Percentiles rank a stretch among this genome's conserved stretches.
phyloP scores from a whole-genome alignment of 2,797 vertebrate species.

The Hemibagrus guttatus region DNA sequence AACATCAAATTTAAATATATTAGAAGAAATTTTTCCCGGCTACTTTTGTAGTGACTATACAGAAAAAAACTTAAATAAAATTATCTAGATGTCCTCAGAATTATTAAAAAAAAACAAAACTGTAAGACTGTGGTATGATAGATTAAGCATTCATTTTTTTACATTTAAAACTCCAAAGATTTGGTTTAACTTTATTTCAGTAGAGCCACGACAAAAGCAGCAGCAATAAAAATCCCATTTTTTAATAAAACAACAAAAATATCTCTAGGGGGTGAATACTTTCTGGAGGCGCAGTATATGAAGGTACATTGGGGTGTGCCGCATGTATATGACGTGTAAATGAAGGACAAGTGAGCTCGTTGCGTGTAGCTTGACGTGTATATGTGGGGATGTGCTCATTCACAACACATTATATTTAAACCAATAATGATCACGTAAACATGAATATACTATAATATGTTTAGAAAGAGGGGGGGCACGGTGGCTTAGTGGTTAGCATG shows the following conservation, averaged over 20 bases:
- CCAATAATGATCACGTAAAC: too few species aligned
- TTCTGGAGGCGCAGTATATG: background rate
- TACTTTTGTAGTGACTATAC: background rate
- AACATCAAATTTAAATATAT: background rate
- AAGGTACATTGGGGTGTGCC: background rate
- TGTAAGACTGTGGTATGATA: background rate
- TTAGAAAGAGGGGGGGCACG: too few species aligned
- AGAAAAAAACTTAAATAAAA: background rate
- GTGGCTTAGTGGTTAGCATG: too few species aligned
- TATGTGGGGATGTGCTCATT: background rate
- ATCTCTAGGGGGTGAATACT: background rate
- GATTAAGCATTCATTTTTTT: background rate
- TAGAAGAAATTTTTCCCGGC: background rate
- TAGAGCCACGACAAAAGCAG: background rate
- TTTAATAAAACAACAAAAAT: background rate
- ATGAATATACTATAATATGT: background rate
- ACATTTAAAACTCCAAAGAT: background rate
- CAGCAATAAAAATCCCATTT: background rate
- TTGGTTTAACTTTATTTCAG: background rate
- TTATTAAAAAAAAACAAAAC: background rate
- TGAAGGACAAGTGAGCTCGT: background rate
- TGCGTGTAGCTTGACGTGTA: background rate
- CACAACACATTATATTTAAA: background rate
- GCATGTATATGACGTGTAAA: background rate
- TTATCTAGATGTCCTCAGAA: background rate